These are phyloP conservation scores for Lottia gigantea DNA, from an alignment of 2,888 invertebrate species.

Conservation along the genomic window DNA sequence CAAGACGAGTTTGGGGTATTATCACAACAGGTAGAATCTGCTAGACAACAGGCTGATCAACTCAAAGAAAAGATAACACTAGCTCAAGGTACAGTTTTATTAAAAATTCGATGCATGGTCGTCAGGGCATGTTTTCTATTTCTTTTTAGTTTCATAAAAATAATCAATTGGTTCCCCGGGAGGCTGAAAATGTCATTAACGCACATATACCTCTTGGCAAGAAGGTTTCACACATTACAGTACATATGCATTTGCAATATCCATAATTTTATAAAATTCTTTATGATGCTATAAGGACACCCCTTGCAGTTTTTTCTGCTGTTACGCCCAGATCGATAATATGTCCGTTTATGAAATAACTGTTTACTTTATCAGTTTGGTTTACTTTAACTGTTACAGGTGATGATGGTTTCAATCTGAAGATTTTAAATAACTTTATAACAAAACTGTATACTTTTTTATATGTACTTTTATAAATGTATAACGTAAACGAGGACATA, in stretches of 20 bases:
- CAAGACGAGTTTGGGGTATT: constrained; percentile 24
- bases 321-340: too few species aligned
- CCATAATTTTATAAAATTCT: neutral
- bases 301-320: neutral
- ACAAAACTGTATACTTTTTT: constrained; percentile 39
- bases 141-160: neutral
- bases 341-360: too few species aligned
- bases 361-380: too few species aligned
- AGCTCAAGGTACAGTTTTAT: constrained; percentile 22
- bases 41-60: constrained; percentile 20
- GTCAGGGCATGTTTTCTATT: neutral
- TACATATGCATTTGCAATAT: too few species aligned
- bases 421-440: constrained; percentile 33
- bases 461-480: neutral
- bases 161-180: too few species aligned
- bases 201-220: too few species aligned
- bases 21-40: constrained; percentile 19
- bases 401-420: constrained; percentile 28
- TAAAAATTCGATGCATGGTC: neutral
- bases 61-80: constrained; percentile 28
- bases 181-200: too few species aligned
- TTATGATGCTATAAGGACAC: neutral
- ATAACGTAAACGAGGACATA: too few species aligned
- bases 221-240: too few species aligned
- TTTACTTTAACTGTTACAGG: constrained; percentile 23